Evolutionary conservation across 1,140 invertebrate genomes (phyloP).

Genomic region (Ericerus pela): DNA sequence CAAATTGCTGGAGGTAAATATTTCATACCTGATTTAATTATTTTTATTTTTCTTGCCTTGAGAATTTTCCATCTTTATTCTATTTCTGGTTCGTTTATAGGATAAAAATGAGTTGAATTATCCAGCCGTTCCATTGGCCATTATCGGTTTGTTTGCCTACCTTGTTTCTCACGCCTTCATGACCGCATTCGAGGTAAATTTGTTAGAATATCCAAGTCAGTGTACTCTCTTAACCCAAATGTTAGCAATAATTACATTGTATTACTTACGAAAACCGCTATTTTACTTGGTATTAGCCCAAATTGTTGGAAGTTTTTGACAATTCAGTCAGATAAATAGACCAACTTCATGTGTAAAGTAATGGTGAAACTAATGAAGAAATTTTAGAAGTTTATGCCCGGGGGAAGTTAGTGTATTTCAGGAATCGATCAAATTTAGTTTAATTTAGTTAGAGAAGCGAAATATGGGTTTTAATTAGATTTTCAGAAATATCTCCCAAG

Average conservation of each 20-base stretch:
- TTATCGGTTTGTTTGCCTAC: conserved; percentile 51
- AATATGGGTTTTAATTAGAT: too few relatives aligned
- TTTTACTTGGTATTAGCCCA: too few relatives aligned
- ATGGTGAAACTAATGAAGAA: too few relatives aligned
- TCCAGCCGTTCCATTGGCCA: conserved; percentile 47
- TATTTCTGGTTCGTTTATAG: conserved; percentile 25
- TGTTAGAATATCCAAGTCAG: not conserved
- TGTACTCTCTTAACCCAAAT: not conserved
- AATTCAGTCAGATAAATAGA: too few relatives aligned
- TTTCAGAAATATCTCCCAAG: too few relatives aligned
- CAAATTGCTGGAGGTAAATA: conserved; percentile 41
- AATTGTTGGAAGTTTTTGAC: too few relatives aligned
- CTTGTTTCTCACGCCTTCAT: conserved; percentile 60
- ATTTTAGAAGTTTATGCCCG: too few relatives aligned
- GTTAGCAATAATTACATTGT: not conserved
- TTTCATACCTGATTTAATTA: not conserved
- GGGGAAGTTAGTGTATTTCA: too few relatives aligned
- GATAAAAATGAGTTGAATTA: conserved; percentile 44
- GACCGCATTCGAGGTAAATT: conserved; percentile 57
- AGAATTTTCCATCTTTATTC: not conserved
- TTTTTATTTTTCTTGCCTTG: not conserved
- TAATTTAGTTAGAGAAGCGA: too few relatives aligned
- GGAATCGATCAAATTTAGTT: too few relatives aligned
- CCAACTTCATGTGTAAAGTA: too few relatives aligned
- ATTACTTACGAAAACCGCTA: too few relatives aligned